Evolutionary conservation across 1,140 invertebrate genomes (phyloP).

Genomic region (Procambarus clarkii): DNA sequence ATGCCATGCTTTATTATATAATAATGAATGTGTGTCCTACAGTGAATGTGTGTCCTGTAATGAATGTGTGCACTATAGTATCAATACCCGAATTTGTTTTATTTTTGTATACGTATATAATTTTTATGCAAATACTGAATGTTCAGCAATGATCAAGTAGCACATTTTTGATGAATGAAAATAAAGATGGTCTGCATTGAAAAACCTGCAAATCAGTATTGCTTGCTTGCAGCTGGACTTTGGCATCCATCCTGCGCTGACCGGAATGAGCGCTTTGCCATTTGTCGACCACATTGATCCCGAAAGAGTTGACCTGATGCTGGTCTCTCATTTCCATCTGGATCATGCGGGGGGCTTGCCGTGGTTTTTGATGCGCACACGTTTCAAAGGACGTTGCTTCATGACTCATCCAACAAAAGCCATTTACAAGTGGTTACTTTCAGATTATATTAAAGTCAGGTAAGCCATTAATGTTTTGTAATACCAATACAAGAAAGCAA

Average conservation of each 20-base stretch:
- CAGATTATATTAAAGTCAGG: slow-evolving; percentile 98
- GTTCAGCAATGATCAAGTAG: too few relatives aligned
- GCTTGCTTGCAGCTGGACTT: slow-evolving; percentile 84
- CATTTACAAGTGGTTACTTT: slow-evolving; percentile 98
- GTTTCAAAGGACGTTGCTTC: slow-evolving; percentile 97
- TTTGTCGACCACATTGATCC: slow-evolving; percentile 98
- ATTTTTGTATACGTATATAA: too few relatives aligned
- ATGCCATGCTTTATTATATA: too few relatives aligned
- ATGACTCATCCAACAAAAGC: slow-evolving; percentile 99
- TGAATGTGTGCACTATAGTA: too few relatives aligned
- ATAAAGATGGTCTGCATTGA: too few relatives aligned
- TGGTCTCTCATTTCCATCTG: slow-evolving; percentile 99
- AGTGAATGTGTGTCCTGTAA: too few relatives aligned
- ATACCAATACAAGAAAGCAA: neutral
- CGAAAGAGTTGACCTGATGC: slow-evolving; percentile 92
- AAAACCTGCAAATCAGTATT: neutral
- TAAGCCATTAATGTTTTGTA: neutral
- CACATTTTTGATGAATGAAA: too few relatives aligned
- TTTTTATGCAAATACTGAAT: too few relatives aligned
- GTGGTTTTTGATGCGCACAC: slow-evolving; percentile 98
- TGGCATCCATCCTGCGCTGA: slow-evolving; percentile 98
- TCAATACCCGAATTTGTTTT: too few relatives aligned
- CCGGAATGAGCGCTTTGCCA: slow-evolving; percentile 97
- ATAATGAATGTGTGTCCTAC: too few relatives aligned
- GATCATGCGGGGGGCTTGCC: slow-evolving; percentile 99